phyloP scores from a whole-genome alignment of 2,113 vertebrate genomes.

The Sigmodon hispidus region DNA sequence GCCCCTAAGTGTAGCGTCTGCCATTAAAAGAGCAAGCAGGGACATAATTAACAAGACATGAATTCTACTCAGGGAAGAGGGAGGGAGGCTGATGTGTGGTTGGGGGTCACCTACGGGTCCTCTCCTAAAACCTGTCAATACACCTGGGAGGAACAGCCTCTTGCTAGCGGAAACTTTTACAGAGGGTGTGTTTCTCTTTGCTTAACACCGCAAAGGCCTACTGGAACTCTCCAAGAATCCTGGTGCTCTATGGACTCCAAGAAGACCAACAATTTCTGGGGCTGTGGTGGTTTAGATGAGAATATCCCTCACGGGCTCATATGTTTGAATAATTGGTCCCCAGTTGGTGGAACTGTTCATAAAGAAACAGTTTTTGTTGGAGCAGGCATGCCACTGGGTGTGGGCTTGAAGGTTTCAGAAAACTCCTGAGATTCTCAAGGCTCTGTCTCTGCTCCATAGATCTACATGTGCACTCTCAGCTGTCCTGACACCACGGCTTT shows the following conservation, averaged over 20 bases:
- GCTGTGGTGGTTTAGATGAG: background rate
- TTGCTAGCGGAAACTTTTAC: background rate
- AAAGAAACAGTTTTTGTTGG: too few relatives aligned
- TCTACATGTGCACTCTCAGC: background rate
- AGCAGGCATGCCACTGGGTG: background rate
- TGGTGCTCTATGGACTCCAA: background rate
- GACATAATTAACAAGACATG: background rate
- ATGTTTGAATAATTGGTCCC: background rate
- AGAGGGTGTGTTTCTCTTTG: background rate
- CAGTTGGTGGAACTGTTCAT: background rate
- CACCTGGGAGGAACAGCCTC: background rate
- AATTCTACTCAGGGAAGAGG: background rate
- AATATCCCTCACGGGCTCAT: background rate
- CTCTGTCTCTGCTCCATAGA: background rate
- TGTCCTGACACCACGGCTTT: background rate
- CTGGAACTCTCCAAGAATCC: background rate
- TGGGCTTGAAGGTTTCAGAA: background rate
- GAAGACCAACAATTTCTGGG: background rate
- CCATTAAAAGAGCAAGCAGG: background rate
- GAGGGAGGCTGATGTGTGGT: background rate
- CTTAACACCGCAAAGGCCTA: slow-evolving; percentile 11
- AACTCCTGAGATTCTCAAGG: background rate
- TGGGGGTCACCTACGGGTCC: background rate
- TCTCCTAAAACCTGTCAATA: background rate
- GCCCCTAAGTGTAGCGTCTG: background rate